phyloP scores from a whole-genome alignment of 1,140 invertebrate species.

The Brachionus manjavacas region DNA sequence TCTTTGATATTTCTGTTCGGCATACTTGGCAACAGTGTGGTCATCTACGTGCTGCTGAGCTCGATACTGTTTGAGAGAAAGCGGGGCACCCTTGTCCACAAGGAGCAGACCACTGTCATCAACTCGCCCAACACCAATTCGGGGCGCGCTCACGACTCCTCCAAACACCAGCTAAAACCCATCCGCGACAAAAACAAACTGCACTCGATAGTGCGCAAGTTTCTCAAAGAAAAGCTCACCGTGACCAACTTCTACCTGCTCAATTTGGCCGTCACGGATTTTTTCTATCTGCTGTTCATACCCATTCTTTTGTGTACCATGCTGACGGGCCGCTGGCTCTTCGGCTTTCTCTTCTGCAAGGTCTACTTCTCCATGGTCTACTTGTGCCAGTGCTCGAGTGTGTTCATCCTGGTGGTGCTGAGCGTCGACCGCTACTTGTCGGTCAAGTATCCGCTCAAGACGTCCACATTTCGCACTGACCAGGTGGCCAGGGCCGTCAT shows the following conservation, averaged over 20 bases:
- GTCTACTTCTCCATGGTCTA: constrained; percentile 18
- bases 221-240: constrained; percentile 26
- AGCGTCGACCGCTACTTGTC: constrained; percentile 26
- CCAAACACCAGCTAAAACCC: background rate
- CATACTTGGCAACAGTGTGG: constrained; percentile 30
- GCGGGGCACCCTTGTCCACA: background rate
- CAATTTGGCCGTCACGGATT: constrained; percentile 18
- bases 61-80: background rate
- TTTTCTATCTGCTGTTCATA: constrained; percentile 35
- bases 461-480: background rate
- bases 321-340: background rate
- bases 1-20: constrained; percentile 39
- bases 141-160: background rate
- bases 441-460: constrained; percentile 36
- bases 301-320: background rate
- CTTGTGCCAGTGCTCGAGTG: constrained; percentile 41
- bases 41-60: constrained; percentile 8
- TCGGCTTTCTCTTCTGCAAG: constrained; percentile 5
- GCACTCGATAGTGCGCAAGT: background rate
- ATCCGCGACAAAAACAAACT: background rate
- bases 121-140: background rate
- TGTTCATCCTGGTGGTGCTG: constrained; percentile 32
- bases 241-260: constrained; percentile 38
- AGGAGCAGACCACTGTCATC: background rate
- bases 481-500: constrained; percentile 53